These are phyloP conservation scores for Helleia helle DNA, from an alignment of 2,888 invertebrate genomes.

Conservation along the genomic window DNA sequence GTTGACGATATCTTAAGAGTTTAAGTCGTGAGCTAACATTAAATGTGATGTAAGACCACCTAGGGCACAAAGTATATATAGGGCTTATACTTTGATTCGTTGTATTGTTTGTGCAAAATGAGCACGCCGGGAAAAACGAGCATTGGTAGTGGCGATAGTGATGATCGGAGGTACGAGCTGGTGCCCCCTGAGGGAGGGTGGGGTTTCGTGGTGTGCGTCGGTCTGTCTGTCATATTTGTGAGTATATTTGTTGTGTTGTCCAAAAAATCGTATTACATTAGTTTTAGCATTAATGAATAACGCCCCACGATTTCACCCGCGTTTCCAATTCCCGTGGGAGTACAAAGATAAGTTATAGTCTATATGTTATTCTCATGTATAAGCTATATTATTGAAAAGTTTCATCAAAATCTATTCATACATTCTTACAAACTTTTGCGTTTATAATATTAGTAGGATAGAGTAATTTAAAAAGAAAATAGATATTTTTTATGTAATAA, in stretches of 20 bases:
- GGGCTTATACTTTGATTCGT: neutral
- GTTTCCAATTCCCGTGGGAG: too few relatives aligned
- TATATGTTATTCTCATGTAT: too few relatives aligned
- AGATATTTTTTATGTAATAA: too few relatives aligned
- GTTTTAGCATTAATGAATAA: too few relatives aligned
- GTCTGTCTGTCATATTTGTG: constrained; percentile 78
- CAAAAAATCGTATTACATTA: too few relatives aligned
- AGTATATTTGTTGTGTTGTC: constrained; percentile 39
- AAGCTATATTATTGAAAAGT: too few relatives aligned
- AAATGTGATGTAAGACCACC: neutral
- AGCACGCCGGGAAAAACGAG: constrained; percentile 35
- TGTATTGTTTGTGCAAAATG: constrained; percentile 35
- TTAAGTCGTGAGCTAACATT: neutral
- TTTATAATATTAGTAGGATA: too few relatives aligned
- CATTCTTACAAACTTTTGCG: too few relatives aligned
- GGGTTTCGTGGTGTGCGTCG: constrained; percentile 80
- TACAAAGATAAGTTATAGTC: too few relatives aligned
- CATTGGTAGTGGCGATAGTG: constrained; percentile 34
- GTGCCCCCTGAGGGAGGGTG: constrained; percentile 81
- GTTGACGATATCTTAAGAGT: neutral
- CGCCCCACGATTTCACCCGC: too few relatives aligned
- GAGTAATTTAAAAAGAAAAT: too few relatives aligned
- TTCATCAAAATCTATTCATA: too few relatives aligned
- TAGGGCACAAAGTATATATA: neutral
- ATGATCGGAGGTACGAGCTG: constrained; percentile 47